Base-by-base conservation (phyloP, 2,888 invertebrate genomes). In the Sinelater perroti region DNA sequence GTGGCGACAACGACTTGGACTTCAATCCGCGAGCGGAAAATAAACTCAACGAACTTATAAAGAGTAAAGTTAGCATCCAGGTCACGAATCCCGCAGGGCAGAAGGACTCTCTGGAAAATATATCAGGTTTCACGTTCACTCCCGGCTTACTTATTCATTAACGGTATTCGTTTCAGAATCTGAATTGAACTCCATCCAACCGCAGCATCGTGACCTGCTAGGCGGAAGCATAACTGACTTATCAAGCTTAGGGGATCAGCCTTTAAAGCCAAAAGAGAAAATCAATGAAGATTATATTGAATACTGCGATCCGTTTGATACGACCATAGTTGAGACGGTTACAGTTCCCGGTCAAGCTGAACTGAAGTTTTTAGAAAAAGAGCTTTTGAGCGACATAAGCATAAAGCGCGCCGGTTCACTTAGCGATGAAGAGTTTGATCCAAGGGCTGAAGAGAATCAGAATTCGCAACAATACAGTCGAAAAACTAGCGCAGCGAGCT, bases 231-330 rank as follows among this genome's bases (percentile, higher is more conserved):
- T 85, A 33, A 89, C 90, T 35, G 91, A 92, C 75, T 79, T 92
- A 44, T 85, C 87, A 10, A 83, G 85, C 68, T 78, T 91, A 51
- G 84, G 83, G 0, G 87, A 89, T 66, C 82, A 84, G 17, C 90
- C 90, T 1, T 83, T 90, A 46, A 81, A 84, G 59, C 90, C 90
- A 0, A 70, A 72, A 18, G 75, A 78, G 16, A 77, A 83, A 14
- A 79, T 81, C 35, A 81, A 84, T 6, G 83, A 83, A 58, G 76
- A 79, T 52, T 74, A 76, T 35, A 75, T 82, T 55, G 87, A 85
- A 47, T 84, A 85, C 69, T 85, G 87, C 49, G 94, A 94, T 79
- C 94, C 94, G 0, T 94, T 95, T 69, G 94, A 94, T 71, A 94
- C 94, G 0, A 91, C 93, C 0, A 84, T 86, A 21, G 85, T 91